These are phyloP conservation scores for Helarctos malayanus DNA, from an alignment of 2,797 vertebrate species.

Conservation along the genomic window DNA sequence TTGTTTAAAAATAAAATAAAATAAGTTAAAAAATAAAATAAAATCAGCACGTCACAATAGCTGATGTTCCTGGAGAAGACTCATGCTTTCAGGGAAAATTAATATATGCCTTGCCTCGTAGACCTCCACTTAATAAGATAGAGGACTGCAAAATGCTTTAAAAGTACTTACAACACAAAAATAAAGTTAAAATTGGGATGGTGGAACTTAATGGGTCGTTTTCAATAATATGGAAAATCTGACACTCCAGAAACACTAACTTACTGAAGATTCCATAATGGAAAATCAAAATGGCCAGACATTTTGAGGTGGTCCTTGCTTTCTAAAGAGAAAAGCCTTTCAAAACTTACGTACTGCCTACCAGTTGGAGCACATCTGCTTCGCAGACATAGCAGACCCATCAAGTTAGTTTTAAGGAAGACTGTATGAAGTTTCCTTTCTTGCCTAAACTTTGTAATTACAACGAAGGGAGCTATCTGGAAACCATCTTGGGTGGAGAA, in stretches of 20 bases:
- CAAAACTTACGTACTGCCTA: not conserved
- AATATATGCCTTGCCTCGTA: not conserved
- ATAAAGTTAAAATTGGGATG: not conserved
- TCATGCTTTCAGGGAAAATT: not conserved
- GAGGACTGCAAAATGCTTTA: not conserved
- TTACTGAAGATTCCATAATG: not conserved
- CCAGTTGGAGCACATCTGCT: not conserved
- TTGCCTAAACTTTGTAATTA: conserved; percentile 16
- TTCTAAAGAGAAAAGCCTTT: not conserved
- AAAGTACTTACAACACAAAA: not conserved
- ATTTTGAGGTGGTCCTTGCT: not conserved
- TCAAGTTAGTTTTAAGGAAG: not conserved
- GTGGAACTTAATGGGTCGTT: not conserved
- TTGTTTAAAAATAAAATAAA: too few relatives aligned
- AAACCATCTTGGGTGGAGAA: not conserved
- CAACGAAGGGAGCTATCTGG: not conserved
- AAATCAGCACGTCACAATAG: not conserved
- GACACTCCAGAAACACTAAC: not conserved
- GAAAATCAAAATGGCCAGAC: not conserved
- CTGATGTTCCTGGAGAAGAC: not conserved
- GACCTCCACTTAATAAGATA: not conserved
- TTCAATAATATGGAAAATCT: conserved; percentile 1
- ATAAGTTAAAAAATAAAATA: not conserved
- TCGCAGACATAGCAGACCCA: not conserved
- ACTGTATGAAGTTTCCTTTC: not conserved